Evolutionary conservation across 2,888 invertebrate genomes (phyloP), one percentile per base, ranked within the genome.

Genomic region (Carcina quercana): DNA sequence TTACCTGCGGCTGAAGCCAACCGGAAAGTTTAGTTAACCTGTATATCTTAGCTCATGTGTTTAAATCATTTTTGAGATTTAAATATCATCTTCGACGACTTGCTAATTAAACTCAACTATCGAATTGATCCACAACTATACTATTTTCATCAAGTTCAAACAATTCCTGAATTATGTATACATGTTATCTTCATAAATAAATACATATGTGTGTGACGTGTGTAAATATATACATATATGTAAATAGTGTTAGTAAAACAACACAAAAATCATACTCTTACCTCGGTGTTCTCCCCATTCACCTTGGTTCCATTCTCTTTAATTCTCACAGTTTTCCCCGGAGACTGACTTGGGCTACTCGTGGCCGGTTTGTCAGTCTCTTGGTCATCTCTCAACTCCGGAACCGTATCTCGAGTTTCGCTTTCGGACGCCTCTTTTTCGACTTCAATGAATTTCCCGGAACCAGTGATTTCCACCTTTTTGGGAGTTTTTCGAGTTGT

Each of bases 371-470:
- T 54, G 13, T 54, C 51, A 41, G 17, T 47, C 28, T 30, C 52
- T 33, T 10, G 42, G 21, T 47, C 52, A 27, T 37, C 24, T 27
- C 45, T 50, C 10, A n/a, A 6, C 25, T 48, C 46, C 36, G 45
- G 30, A 37, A 43, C 29, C 13, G 40, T 26, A 2, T 38, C 39
- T 14, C 40, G 37, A 36, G 38, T 35, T 15, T 43, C 45, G 10
- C 37, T 48, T 6, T 67, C 62, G 25, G 43, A 37, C n/a, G 50
- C 50, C 2, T 72, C 69, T 14, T 71, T 62, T 43, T 85, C 85
- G 30, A 84, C 73, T 66, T 85, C 85, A 60, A 85, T 78, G 73
- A 85, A 85, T 57, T 82, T 83, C 10, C 84, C 84, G 42, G 79
- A 73, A 48, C 78, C 74, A 25, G 83, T 84, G 59, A 84, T 48